Evolutionary conservation across 2,113 vertebrate genomes (phyloP).

Genomic region (Nyctereutes procyonoides): DNA sequence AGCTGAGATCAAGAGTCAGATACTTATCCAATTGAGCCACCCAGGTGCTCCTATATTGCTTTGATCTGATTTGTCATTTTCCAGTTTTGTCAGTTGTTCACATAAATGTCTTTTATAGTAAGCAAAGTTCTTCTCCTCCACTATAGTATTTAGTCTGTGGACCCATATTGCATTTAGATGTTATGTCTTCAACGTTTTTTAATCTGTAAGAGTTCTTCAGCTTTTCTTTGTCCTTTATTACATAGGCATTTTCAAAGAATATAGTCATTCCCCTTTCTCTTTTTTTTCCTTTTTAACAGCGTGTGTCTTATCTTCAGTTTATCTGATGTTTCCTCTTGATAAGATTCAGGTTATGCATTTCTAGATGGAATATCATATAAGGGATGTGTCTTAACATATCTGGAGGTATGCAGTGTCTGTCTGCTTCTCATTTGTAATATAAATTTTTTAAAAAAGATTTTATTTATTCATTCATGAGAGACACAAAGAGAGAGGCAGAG

Average conservation of each 20-base stretch:
- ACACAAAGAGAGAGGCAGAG: no score
- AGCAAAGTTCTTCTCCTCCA: neutral
- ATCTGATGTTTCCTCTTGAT: neutral
- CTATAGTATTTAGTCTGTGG: neutral
- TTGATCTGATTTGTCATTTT: neutral
- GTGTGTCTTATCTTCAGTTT: neutral
- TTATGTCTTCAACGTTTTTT: neutral
- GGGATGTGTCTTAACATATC: neutral
- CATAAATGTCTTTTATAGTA: neutral
- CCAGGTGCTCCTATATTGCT: neutral
- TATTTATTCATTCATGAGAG: no score
- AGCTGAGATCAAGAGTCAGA: neutral
- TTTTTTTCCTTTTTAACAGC: neutral
- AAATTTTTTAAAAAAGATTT: neutral
- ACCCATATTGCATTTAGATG: neutral
- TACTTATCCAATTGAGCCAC: neutral
- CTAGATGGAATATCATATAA: neutral
- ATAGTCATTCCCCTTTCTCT: no score
- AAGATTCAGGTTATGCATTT: neutral
- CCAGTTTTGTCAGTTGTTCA: neutral
- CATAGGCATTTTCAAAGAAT: neutral
- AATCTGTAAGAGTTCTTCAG: neutral
- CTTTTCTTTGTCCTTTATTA: slow-evolving; percentile 12
- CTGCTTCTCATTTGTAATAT: neutral
- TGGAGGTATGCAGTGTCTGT: neutral